Percentiles rank a stretch among this genome's conserved stretches.
Evolutionary conservation across 2,888 invertebrate genomes (phyloP).

Genomic region (Dendrolimus pini): DNA sequence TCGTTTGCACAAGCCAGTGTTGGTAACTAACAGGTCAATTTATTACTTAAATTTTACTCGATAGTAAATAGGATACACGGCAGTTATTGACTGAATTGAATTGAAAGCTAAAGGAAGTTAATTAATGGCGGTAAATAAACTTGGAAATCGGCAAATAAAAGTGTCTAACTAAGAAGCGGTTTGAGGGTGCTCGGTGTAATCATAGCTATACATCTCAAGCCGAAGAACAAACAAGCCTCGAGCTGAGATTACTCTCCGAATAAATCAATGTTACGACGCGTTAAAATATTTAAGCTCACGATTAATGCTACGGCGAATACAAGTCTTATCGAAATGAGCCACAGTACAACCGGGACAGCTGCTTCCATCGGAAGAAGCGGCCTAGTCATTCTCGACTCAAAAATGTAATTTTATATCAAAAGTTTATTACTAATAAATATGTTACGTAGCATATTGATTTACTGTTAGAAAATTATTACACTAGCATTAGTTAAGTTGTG

Average conservation of each 20-base stretch:
- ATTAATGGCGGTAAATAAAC: slow-evolving; percentile 43
- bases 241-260: slow-evolving; percentile 68
- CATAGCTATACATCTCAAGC: slow-evolving; percentile 69
- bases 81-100: slow-evolving; percentile 4
- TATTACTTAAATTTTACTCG: too few relatives aligned
- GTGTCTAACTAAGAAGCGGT: slow-evolving; percentile 35
- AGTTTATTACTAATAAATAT: too few relatives aligned
- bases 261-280: slow-evolving; percentile 76
- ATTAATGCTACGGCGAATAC: slow-evolving; percentile 63
- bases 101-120: slow-evolving; percentile 25
- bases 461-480: too few relatives aligned
- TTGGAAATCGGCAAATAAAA: slow-evolving; percentile 33
- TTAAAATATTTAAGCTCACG: slow-evolving; percentile 75
- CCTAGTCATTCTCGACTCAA: neutral
- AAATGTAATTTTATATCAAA: too few relatives aligned
- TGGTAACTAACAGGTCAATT: slow-evolving; percentile 25
- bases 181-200: slow-evolving; percentile 55
- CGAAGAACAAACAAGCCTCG: slow-evolving; percentile 72
- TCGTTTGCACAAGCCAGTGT: slow-evolving; percentile 39
- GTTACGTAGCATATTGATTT: too few relatives aligned
- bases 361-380: neutral
- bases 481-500: too few relatives aligned
- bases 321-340: slow-evolving; percentile 51
- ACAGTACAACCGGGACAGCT: slow-evolving; percentile 15
- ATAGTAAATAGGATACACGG: slow-evolving; percentile 9